Evolutionary conservation across 1,140 invertebrate genomes (phyloP), one percentile per base, ranked within the genome.

Genomic region (Heliconius congener): DNA sequence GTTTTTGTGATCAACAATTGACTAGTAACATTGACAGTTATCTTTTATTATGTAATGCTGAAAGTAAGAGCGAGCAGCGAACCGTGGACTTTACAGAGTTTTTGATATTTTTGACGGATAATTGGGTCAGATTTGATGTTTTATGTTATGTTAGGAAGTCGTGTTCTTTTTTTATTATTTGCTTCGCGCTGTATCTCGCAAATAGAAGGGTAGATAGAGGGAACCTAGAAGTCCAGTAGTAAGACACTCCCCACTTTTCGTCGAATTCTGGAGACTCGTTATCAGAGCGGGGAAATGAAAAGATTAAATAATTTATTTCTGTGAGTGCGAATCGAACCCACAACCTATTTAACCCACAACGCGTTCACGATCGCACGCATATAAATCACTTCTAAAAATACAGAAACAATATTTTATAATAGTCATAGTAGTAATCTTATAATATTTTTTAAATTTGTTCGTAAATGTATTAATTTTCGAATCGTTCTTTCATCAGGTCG

Each of bases 401-500:
- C 39, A 42, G 0, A 11, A 42, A 42, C 1, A 42, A 42, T 42
- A 42, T 42, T 42, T 42, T 42, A 42, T 42, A 42, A 42, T 42
- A 37, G 34, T 23, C 23, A 23, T 23, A 23, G 34, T 37, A 0
- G 6, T 37, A 13, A 11, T 23, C 42, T 46, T 46, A 46, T 46
- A 46, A 46, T 13, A 46, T 46, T 46, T 46, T 3, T 46, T 46
- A 46, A 46, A 46, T 13, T 46, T 37, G 34, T 46, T 52, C 13
- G 5, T 52, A 57, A 9, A 57, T 11, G n/a, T 57, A 57, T 23
- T 57, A n/a, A 57, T 57, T 37, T 57, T 57, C 8, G 8, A 57
- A 30, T 16, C 19, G 1, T 27, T 85, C 83, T 81, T 77, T 80
- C 85, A 84, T 1, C 86, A 95, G 94, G 95, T 96, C 74, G 95